These are phyloP conservation scores for Apostichopus japonicus DNA, from an alignment of 35 echinoderm and acorn worm genomes.

Conservation along the genomic window DNA sequence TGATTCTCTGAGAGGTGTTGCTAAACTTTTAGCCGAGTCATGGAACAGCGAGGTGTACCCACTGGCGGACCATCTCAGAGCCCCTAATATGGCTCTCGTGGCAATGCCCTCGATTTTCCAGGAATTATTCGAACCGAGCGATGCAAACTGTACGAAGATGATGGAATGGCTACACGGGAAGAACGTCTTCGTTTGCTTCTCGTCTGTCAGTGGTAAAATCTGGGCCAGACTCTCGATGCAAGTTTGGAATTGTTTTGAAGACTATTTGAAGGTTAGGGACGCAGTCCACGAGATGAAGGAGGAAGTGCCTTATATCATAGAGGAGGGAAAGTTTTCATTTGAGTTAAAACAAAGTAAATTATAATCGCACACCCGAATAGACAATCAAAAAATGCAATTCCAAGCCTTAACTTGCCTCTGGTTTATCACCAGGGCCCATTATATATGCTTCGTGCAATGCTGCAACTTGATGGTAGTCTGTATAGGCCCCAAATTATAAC, in stretches of 20 bases:
- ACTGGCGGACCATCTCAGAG: not conserved
- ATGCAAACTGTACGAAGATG: not conserved
- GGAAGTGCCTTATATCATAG: not conserved
- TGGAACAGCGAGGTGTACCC: not conserved
- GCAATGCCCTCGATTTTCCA: not conserved
- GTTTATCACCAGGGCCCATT: no score
- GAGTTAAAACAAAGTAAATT: not conserved
- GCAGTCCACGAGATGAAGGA: not conserved
- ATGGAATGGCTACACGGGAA: slow-evolving; percentile 10
- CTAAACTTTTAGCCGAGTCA: not conserved
- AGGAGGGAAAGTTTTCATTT: not conserved
- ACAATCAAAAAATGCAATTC: no score
- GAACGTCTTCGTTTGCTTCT: not conserved
- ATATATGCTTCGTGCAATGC: no score
- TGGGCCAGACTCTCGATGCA: not conserved
- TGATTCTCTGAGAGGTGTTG: not conserved
- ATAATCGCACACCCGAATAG: not conserved
- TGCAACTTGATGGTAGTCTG: no score
- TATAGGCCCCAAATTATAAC: no score
- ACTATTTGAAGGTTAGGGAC: not conserved
- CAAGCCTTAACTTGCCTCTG: no score
- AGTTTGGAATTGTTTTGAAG: slow-evolving; percentile 10
- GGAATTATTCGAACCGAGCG: not conserved
- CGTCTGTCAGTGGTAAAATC: not conserved
- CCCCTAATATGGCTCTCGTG: not conserved